Conservation (phyloP, 2,888 invertebrate genomes). For the Dryadula phaetusa region DNA sequence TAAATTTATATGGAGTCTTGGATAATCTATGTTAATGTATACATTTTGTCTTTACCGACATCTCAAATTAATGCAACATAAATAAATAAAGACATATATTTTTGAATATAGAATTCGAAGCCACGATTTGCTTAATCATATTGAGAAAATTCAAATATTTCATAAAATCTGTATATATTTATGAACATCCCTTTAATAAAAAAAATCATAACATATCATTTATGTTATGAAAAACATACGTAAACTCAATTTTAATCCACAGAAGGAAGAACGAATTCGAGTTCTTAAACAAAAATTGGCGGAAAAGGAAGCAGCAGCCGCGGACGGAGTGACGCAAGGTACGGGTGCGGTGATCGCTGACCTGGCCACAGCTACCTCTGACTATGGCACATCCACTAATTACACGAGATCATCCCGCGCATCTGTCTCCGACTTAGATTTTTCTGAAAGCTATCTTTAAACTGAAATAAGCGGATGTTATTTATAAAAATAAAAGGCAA, state of each 20-base stretch:
- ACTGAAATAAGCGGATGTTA: slow-evolving; percentile 21
- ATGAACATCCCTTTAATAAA: neutral
- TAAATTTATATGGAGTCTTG: too few species aligned
- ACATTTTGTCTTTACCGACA: too few species aligned
- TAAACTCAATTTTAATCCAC: slow-evolving; percentile 51
- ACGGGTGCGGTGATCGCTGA: slow-evolving; percentile 89
- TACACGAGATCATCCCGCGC: slow-evolving; percentile 92
- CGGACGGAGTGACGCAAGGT: slow-evolving; percentile 87
- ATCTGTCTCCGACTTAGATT: slow-evolving; percentile 94
- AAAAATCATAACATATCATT: neutral
- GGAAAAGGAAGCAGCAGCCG: slow-evolving; percentile 89
- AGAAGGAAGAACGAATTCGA: slow-evolving; percentile 96
- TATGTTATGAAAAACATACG: neutral
- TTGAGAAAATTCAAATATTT: too few species aligned
- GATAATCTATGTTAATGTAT: too few species aligned
- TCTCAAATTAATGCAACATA: too few species aligned
- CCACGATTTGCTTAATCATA: too few species aligned
- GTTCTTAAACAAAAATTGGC: slow-evolving; percentile 91
- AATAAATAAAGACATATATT: too few species aligned
- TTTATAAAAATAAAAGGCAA: too few species aligned
- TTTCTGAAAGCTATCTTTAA: slow-evolving; percentile 94
- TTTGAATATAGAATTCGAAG: too few species aligned
- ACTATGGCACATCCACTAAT: slow-evolving; percentile 90
- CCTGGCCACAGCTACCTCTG: slow-evolving; percentile 91
- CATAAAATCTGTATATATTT: too few species aligned